Conservation (phyloP, 2,113 vertebrate species). For the Plecotus auritus region DNA sequence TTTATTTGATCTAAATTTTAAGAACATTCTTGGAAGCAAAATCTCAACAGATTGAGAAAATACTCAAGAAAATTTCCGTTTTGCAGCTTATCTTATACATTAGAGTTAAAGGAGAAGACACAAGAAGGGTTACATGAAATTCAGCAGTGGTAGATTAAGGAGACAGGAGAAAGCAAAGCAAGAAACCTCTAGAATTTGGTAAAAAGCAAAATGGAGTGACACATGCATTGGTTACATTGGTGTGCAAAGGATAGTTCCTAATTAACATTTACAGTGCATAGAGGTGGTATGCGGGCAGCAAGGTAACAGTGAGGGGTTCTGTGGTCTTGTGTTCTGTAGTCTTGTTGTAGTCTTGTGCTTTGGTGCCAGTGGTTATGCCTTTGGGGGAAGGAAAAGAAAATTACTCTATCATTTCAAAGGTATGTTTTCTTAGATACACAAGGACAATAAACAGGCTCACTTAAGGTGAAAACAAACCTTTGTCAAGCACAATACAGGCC, state of each 20-base stretch:
- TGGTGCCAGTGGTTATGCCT: background rate
- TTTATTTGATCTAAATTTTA: background rate
- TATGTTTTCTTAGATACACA: no score
- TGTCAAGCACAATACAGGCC: background rate
- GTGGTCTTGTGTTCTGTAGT: background rate
- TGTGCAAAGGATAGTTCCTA: background rate
- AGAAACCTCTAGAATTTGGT: background rate
- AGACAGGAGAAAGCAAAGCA: background rate
- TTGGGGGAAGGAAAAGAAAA: background rate
- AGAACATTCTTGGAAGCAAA: background rate
- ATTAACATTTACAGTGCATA: background rate
- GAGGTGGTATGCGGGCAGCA: background rate
- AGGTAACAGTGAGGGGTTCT: background rate
- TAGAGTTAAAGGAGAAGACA: background rate
- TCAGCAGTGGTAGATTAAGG: no score
- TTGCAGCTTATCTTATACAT: background rate
- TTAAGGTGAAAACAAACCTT: background rate
- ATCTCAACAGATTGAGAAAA: background rate
- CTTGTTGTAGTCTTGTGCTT: no score
- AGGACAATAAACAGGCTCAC: background rate
- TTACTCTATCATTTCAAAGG: no score
- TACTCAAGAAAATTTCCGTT: background rate
- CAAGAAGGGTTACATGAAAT: background rate
- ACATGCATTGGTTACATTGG: background rate
- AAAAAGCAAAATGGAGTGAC: background rate